Percentiles rank a stretch among this genome's conserved stretches.
phyloP scores from a whole-genome alignment of 2,797 vertebrate species.

The Anas capensis region DNA sequence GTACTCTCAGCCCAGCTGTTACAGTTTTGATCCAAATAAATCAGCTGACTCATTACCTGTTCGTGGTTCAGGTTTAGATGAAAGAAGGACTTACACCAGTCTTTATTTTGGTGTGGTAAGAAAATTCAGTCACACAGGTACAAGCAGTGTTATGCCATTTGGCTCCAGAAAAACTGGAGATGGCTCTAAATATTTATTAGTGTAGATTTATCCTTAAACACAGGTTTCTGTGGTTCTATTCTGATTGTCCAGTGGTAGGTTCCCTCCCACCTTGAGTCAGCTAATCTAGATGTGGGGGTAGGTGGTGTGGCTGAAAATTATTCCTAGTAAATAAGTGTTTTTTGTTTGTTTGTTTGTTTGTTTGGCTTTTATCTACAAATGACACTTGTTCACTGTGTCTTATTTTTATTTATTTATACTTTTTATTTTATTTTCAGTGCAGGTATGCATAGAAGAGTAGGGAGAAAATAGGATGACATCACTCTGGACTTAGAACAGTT shows the following conservation, averaged over 20 bases:
- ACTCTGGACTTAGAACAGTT: background rate
- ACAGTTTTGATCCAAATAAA: background rate
- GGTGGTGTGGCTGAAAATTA: background rate
- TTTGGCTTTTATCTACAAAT: background rate
- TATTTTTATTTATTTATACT: too few species aligned
- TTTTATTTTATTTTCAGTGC: background rate
- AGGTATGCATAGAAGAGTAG: background rate
- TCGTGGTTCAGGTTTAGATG: background rate
- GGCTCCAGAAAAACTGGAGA: background rate
- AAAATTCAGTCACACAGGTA: rapidly evolving
- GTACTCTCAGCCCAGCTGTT: background rate
- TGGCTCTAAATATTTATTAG: background rate
- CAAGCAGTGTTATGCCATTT: background rate
- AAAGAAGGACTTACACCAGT: background rate
- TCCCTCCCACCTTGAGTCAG: background rate
- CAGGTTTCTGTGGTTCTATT: background rate
- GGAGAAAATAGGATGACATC: rapidly evolving
- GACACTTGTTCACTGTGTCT: background rate
- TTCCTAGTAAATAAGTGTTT: background rate
- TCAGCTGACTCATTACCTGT: background rate
- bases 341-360: too few species aligned
- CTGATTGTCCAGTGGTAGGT: background rate
- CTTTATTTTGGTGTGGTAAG: background rate
- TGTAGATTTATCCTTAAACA: background rate
- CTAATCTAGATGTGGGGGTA: background rate